Percentiles rank a stretch among this genome's conserved stretches.
Conservation (phyloP, 2,888 invertebrate species). For the Torymus aiolomorphi region DNA sequence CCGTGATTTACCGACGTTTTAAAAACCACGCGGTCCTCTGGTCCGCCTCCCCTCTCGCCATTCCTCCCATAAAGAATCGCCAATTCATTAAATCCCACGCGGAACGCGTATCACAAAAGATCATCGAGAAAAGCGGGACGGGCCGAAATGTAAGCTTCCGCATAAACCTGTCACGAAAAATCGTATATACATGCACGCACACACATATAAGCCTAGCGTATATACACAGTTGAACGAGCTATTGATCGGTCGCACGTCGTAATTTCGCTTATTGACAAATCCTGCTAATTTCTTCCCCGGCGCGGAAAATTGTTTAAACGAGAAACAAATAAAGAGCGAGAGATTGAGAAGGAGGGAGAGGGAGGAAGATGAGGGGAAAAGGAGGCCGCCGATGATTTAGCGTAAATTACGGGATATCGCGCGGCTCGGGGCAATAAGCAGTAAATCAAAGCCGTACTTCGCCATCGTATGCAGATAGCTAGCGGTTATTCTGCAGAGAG, state of each 20-base stretch:
- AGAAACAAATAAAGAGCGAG: background rate
- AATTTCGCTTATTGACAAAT: conserved; percentile 31
- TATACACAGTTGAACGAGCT: background rate
- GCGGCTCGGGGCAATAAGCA: conserved; percentile 66
- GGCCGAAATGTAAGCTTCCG: background rate
- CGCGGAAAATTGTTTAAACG: conserved; percentile 27
- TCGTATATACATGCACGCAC: no score
- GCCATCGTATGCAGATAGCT: conserved; percentile 56
- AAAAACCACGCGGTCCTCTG: no score
- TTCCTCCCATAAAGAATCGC: no score
- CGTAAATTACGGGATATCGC: conserved; percentile 50
- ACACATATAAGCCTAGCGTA: no score
- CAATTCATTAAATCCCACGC: no score
- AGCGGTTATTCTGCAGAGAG: conserved; percentile 25
- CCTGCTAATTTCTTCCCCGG: conserved; percentile 2
- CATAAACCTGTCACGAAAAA: background rate
- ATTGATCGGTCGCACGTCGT: background rate
- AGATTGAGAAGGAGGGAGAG: background rate
- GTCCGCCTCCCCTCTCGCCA: no score
- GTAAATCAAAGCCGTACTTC: conserved; percentile 65
- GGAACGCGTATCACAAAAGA: no score
- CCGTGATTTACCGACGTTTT: no score
- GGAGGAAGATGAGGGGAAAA: background rate
- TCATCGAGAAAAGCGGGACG: no score
- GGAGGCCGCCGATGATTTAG: conserved; percentile 49